Conservation (phyloP, 2,113 vertebrate genomes). For the Talpa occidentalis region DNA sequence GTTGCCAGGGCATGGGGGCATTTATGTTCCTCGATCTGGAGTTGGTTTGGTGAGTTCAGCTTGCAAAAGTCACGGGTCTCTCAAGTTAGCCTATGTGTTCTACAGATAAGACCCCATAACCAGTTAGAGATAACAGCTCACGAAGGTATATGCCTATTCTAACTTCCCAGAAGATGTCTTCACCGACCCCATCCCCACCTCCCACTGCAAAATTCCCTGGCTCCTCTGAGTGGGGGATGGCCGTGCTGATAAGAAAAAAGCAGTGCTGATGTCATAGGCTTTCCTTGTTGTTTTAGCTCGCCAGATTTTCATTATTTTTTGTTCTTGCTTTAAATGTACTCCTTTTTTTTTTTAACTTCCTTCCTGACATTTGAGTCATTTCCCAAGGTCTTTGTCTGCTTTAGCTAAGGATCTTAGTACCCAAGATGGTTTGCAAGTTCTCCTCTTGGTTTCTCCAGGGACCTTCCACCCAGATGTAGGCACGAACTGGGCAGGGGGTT, state of each 20-base stretch:
- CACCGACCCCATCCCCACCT: neutral
- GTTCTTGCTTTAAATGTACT: constrained; percentile 68
- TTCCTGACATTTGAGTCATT: constrained; percentile 77
- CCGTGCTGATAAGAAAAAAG: neutral
- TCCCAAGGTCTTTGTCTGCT: constrained; percentile 70
- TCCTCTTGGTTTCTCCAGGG: neutral
- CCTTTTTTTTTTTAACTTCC: constrained; percentile 61
- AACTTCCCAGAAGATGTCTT: neutral
- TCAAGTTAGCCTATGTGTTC: neutral
- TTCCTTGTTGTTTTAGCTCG: constrained; percentile 61
- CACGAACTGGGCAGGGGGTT: neutral
- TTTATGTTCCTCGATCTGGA: neutral
- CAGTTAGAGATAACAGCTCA: neutral
- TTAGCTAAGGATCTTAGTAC: constrained; percentile 39
- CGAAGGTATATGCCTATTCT: too few relatives aligned
- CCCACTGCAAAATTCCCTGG: neutral
- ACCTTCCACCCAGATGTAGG: neutral
- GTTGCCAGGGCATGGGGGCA: neutral
- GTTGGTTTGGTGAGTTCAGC: neutral
- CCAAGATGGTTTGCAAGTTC: neutral
- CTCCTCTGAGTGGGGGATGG: neutral
- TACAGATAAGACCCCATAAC: neutral
- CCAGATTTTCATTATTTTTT: constrained; percentile 59
- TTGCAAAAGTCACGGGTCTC: neutral
- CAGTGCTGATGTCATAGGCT: neutral